Evolutionary conservation across 2,797 vertebrate genomes (phyloP).

Genomic region (Phrynocephalus guinanensis): DNA sequence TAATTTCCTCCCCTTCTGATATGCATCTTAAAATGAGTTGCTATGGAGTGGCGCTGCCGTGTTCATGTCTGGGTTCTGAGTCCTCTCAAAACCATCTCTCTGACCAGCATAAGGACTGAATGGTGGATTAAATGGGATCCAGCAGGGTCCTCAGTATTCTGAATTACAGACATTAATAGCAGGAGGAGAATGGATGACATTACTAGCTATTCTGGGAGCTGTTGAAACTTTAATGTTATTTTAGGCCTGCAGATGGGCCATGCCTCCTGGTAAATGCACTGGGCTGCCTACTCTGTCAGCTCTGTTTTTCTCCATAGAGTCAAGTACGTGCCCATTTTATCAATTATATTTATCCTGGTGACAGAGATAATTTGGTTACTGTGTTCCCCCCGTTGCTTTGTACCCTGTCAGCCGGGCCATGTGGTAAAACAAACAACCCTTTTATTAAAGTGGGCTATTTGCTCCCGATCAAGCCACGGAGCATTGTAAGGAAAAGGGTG

Average conservation of each 20-base stretch:
- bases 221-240: slow-evolving; percentile 18
- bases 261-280: slow-evolving; percentile 30
- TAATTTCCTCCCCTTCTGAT: too few species aligned
- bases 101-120: neutral
- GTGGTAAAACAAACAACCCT: slow-evolving; percentile 52
- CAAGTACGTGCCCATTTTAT: slow-evolving; percentile 62
- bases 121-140: neutral
- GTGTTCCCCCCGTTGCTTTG: slow-evolving; percentile 46
- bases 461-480: slow-evolving; percentile 61
- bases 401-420: slow-evolving; percentile 68
- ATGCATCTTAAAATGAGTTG: neutral
- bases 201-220: neutral
- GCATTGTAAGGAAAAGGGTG: slow-evolving; percentile 47
- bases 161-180: neutral
- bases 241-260: neutral
- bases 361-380: slow-evolving; percentile 59
- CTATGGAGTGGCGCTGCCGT: neutral
- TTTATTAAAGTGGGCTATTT: slow-evolving; percentile 70
- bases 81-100: neutral
- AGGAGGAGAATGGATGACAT: neutral
- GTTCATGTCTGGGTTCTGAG: neutral
- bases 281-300: slow-evolving; percentile 37
- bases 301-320: slow-evolving; percentile 55
- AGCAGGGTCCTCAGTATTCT: neutral
- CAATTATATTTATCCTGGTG: slow-evolving; percentile 63